phyloP scores from a whole-genome alignment of 2,113 vertebrate species.

The Trogon surrucura region DNA sequence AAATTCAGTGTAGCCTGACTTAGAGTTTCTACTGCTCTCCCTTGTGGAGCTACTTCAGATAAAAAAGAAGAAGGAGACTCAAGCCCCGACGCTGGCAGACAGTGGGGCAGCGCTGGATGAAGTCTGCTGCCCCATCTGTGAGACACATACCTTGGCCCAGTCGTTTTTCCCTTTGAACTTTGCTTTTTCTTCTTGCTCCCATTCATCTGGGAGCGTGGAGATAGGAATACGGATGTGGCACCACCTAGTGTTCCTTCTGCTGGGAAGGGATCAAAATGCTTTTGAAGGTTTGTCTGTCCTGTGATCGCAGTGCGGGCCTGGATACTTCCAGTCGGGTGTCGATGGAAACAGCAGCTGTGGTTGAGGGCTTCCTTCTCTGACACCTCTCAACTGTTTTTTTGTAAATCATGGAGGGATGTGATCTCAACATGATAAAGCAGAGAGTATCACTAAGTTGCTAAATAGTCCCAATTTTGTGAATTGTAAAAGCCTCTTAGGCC shows the following conservation, averaged over 20 bases:
- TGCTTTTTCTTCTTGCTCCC: background rate
- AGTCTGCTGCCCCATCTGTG: background rate
- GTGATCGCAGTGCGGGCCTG: background rate
- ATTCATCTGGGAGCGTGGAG: rapidly evolving
- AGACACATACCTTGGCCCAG: background rate
- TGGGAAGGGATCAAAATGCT: background rate
- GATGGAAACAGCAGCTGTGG: background rate
- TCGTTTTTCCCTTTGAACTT: background rate
- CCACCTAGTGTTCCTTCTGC: conserved; percentile 52
- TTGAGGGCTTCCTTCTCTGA: background rate
- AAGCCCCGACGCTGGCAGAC: too few species aligned
- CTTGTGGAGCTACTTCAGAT: background rate
- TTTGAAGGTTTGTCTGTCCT: background rate
- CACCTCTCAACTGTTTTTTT: background rate
- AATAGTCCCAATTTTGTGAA: background rate
- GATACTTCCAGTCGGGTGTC: background rate
- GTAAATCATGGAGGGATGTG: background rate
- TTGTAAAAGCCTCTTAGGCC: background rate
- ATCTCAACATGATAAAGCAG: background rate
- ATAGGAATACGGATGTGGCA: background rate
- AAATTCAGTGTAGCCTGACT: background rate
- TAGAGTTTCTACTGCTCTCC: background rate
- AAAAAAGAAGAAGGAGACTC: background rate
- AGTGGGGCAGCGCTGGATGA: background rate
- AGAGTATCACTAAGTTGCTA: background rate